These are phyloP conservation scores for Eulemur coronatus DNA, from an alignment of 2,797 vertebrate species.

Conservation along the genomic window DNA sequence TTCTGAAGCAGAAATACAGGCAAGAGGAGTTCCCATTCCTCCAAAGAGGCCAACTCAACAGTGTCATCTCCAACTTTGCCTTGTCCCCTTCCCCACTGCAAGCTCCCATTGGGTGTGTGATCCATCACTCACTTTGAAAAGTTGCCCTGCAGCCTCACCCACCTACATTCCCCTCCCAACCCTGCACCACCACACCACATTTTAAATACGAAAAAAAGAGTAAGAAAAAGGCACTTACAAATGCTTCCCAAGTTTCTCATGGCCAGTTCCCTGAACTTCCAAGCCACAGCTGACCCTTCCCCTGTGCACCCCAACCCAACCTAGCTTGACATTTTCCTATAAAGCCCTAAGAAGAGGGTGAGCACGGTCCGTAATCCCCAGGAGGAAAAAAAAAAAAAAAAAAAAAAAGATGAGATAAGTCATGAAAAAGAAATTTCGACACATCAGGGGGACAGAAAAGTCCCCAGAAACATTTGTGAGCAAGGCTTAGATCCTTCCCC, in stretches of 20 bases:
- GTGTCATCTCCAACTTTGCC: too few species aligned
- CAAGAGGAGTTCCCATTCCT: background rate
- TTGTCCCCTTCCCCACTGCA: too few species aligned
- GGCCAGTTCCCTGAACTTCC: conserved; percentile 33
- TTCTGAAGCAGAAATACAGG: background rate
- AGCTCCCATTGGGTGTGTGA: too few species aligned
- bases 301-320: conserved; percentile 1
- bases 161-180: too few species aligned
- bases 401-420: background rate
- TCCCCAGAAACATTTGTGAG: background rate
- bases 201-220: conserved; percentile 73
- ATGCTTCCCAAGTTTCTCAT: conserved; percentile 37
- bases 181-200: background rate
- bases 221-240: conserved; percentile 80
- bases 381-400: background rate
- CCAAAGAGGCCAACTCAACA: background rate
- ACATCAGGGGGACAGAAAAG: background rate
- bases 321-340: conserved; percentile 69
- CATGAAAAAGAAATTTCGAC: background rate
- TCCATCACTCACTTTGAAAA: too few species aligned
- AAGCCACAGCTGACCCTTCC: conserved; percentile 11
- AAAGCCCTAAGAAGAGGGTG: conserved; percentile 59
- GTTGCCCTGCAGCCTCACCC: too few species aligned
- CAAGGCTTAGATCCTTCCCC: conserved; percentile 5
- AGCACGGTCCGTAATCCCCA: background rate